Conservation (phyloP, 2,113 vertebrate genomes). For the Poecilia latipinna region DNA sequence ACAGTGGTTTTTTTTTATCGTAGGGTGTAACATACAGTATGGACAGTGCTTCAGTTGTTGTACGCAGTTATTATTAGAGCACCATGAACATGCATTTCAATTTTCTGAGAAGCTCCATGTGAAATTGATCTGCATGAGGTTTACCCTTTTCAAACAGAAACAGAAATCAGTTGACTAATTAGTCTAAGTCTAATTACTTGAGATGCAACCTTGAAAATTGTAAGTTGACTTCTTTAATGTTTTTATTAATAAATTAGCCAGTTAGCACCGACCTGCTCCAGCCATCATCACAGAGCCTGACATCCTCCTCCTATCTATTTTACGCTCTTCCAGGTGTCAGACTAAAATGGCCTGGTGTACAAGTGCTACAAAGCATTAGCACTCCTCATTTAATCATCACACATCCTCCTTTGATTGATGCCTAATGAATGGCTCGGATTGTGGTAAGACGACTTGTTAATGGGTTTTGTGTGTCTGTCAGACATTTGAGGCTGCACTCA, state of each 20-base stretch:
- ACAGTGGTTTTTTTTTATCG: no score
- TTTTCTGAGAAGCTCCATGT: neutral
- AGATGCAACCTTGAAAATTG: neutral
- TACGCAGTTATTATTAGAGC: no score
- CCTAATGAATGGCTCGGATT: conserved; percentile 87
- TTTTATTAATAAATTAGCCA: conserved; percentile 50
- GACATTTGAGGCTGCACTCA: conserved; percentile 17
- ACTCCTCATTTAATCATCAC: conserved; percentile 45
- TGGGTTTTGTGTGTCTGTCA: conserved; percentile 68
- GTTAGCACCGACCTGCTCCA: conserved; percentile 22
- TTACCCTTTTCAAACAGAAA: neutral
- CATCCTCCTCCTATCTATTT: conserved; percentile 37
- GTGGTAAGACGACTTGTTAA: conserved; percentile 89
- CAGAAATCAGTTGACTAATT: neutral
- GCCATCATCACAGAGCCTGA: neutral
- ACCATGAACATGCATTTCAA: neutral
- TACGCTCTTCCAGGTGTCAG: conserved; percentile 59
- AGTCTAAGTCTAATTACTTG: neutral
- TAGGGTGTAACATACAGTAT: no score
- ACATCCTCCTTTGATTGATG: conserved; percentile 84
- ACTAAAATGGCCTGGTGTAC: conserved; percentile 60
- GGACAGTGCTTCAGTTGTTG: no score
- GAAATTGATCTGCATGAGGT: neutral
- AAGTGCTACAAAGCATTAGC: conserved; percentile 67
- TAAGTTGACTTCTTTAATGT: conserved; percentile 42